These are phyloP conservation scores for Eupristina koningsbergeri DNA, from an alignment of 1,140 invertebrate genomes.

Conservation along the genomic window DNA sequence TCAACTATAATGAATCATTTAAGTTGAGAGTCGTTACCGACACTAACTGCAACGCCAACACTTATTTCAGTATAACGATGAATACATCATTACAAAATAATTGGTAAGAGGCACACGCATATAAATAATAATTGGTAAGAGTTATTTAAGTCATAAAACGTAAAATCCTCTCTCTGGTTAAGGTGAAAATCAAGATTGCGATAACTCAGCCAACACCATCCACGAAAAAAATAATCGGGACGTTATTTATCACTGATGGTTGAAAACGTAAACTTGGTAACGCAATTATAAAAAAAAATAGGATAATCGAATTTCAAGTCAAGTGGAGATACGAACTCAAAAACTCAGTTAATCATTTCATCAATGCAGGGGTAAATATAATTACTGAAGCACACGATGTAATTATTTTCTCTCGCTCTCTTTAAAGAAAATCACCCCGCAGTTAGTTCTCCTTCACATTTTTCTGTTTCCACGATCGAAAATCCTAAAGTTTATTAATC, in stretches of 20 bases:
- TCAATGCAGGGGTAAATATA: background rate
- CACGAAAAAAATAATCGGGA: background rate
- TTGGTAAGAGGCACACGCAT: too few species aligned
- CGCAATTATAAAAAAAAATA: conserved; percentile 2
- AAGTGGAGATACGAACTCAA: background rate
- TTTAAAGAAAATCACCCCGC: background rate
- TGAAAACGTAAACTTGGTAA: background rate
- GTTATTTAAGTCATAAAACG: too few species aligned
- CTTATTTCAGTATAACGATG: too few species aligned
- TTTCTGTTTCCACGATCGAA: background rate
- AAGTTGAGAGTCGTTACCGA: too few species aligned
- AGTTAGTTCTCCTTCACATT: conserved; percentile 4
- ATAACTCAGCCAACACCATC: background rate
- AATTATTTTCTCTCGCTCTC: background rate
- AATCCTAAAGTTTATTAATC: conserved; percentile 38
- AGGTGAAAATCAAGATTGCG: background rate
- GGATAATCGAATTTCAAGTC: background rate
- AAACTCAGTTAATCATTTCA: conserved; percentile 21
- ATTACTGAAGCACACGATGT: background rate
- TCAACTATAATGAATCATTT: too few species aligned
- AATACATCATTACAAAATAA: too few species aligned
- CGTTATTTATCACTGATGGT: background rate
- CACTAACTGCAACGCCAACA: too few species aligned
- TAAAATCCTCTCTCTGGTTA: background rate
- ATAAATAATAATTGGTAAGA: too few species aligned